Evolutionary conservation across 1,140 invertebrate genomes (phyloP).

Genomic region (Brachystomella parvula): DNA sequence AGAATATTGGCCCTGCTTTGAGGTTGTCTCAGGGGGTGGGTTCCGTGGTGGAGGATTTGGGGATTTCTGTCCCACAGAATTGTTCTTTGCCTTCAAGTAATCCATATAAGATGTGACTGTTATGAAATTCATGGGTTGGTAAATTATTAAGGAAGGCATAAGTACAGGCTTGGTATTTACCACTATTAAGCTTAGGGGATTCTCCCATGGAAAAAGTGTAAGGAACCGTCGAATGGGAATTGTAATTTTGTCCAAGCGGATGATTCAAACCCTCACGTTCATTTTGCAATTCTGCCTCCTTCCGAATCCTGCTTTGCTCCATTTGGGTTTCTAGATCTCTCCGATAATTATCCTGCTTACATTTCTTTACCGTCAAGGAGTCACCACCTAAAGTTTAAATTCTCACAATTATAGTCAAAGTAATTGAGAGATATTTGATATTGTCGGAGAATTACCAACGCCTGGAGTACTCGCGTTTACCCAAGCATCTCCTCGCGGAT

Average conservation of each 20-base stretch:
- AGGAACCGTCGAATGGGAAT: conserved; percentile 1
- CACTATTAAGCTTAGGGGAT: no score
- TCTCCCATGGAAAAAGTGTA: background rate
- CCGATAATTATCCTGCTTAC: background rate
- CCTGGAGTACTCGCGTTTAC: conserved; percentile 1
- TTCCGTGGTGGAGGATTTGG: no score
- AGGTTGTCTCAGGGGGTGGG: no score
- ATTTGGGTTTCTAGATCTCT: conserved; percentile 1
- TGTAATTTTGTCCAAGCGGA: background rate
- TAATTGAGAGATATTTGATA: background rate
- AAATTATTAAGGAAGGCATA: no score
- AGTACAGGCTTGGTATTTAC: no score
- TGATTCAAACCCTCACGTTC: background rate
- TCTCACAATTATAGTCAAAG: background rate
- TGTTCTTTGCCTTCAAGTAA: no score
- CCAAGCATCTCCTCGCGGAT: background rate
- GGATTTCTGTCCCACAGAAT: no score
- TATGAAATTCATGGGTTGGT: no score
- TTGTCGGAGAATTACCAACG: background rate
- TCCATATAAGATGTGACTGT: no score
- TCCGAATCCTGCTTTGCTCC: background rate
- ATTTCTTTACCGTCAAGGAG: background rate
- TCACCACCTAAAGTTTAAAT: background rate
- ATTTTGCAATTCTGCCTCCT: background rate
- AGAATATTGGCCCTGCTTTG: no score